These are phyloP conservation scores for Tribolium madens DNA, from an alignment of 1,140 invertebrate genomes.

Conservation along the genomic window DNA sequence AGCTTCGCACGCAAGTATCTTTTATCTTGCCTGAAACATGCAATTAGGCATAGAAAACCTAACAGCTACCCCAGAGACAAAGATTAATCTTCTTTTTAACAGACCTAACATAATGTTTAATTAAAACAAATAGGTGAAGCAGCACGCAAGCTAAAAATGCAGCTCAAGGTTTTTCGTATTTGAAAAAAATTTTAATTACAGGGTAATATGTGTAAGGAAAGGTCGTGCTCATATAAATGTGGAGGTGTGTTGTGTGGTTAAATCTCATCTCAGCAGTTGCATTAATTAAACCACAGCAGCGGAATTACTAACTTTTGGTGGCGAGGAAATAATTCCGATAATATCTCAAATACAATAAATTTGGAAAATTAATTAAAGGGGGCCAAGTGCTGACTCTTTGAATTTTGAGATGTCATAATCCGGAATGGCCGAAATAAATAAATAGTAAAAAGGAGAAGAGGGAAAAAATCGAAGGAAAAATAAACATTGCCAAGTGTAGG, in stretches of 20 bases:
- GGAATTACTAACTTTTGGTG: slow-evolving; percentile 22
- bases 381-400: neutral
- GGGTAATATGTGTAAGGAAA: slow-evolving; percentile 19
- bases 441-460: neutral
- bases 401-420: neutral
- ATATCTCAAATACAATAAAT: neutral
- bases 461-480: neutral
- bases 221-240: slow-evolving; percentile 24
- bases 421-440: neutral
- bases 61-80: slow-evolving; percentile 9
- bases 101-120: slow-evolving; percentile 32
- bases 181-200: slow-evolving; percentile 22
- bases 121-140: slow-evolving; percentile 26
- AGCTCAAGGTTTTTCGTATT: slow-evolving; percentile 13
- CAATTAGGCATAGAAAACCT: slow-evolving; percentile 13
- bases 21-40: slow-evolving; percentile 24
- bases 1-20: neutral
- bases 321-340: slow-evolving; percentile 9
- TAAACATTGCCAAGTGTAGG: neutral
- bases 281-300: slow-evolving; percentile 36
- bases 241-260: slow-evolving; percentile 21
- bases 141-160: slow-evolving; percentile 21
- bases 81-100: slow-evolving; percentile 33
- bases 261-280: slow-evolving; percentile 34
- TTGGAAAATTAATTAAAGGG: neutral